Evolutionary conservation across 1,140 invertebrate species (phyloP), one percentile per base, ranked within the genome.

Genomic region (Aphelenchoides avenae): DNA sequence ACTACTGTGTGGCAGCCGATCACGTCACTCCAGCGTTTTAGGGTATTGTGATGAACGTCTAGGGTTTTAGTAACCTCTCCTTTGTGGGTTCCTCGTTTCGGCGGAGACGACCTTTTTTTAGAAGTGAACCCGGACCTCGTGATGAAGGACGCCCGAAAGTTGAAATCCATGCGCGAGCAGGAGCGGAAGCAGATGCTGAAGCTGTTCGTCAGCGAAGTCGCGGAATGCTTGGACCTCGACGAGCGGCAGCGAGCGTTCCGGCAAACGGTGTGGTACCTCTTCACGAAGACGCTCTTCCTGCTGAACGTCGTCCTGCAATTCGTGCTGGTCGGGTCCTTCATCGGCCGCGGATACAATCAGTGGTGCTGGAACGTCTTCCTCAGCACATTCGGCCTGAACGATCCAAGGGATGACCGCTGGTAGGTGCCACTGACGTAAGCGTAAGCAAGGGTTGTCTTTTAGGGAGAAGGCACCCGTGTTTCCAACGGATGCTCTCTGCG

Each of bases 361-460:
- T 46, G 43, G 43, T 46, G 43, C 43, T 46, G 43, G 43, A 46
- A 46, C 34, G 43, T 46, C 3, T 27, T 46, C n/a, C 15, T 46
- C 5, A 18, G n/a, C 3, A 31, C 34, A 24, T 46, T 46, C 34
- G 43, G 43, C 3, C 3, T 46, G 15, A 24, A 46, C 13, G 43
- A 46, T 27, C 43, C 43, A 11, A 29, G 34, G 26, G 24, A 46
- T 13, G 43, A 46, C 24, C 43, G 43, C 15, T 46, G 43, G 43
- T 27, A 24, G 3, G 34, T 34, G 29, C 11, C n/a, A n/a, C n/a
- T 20, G 29, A 3, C n/a, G 5, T 46, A 18, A n/a, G 5, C 34
- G 3, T 30, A n/a, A n/a, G n/a, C n/a, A n/a, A 20, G 41, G 31
- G 9, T 7, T 43, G 31, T 18, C 34, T 46, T n/a, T n/a, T 26